Conservation (phyloP, 2,888 invertebrate genomes). For the Ditula angustiorana region DNA sequence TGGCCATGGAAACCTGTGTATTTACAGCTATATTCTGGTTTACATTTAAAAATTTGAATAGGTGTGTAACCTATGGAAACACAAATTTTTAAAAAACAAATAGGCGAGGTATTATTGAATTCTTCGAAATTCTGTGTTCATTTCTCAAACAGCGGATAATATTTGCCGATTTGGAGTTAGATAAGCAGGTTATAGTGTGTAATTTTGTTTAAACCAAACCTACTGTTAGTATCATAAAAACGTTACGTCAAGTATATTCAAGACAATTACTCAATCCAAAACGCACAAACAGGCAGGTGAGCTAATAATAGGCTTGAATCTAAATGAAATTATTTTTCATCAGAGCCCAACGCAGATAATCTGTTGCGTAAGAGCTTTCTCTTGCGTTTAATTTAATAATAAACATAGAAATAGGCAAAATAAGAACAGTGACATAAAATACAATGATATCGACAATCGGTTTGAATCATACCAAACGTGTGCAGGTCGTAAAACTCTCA, state of each 20-base stretch:
- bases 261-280: conserved; percentile 28
- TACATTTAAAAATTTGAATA: not conserved
- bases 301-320: conserved; percentile 28
- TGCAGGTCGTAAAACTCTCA: conserved; percentile 20
- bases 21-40: not conserved
- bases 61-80: not conserved
- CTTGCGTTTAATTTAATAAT: conserved; percentile 4
- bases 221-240: conserved; percentile 21
- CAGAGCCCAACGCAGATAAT: conserved; percentile 28
- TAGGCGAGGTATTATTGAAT: no score
- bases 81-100: not conserved
- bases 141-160: not conserved
- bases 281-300: conserved; percentile 11
- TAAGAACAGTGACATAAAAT: conserved; percentile 17
- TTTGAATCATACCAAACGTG: not conserved
- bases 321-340: conserved; percentile 26
- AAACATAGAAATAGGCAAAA: conserved; percentile 17
- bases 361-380: conserved; percentile 33
- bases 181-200: not conserved
- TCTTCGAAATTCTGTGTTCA: not conserved
- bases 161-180: not conserved
- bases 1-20: not conserved
- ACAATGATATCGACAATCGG: conserved; percentile 20
- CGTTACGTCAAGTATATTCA: conserved; percentile 26
- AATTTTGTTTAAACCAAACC: not conserved